Base-by-base conservation (phyloP, 2,113 vertebrate species). In the Passer domesticus region DNA sequence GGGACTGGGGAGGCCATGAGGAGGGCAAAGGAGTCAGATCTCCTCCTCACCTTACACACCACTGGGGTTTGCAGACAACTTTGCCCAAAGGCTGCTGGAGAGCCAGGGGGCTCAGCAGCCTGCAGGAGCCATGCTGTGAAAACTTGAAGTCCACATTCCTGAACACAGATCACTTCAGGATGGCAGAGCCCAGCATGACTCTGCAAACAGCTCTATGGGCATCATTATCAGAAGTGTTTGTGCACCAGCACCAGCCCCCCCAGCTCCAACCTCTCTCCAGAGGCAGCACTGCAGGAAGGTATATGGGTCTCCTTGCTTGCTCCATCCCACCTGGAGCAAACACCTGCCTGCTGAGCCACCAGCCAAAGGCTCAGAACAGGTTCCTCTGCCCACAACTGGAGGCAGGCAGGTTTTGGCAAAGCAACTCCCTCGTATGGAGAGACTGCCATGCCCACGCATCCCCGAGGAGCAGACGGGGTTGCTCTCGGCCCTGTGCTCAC, bases 381-480 rank as follows among this genome's bases (percentile, higher is more conserved):
- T 33, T 84, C 30, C 16, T 69, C 56, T 52, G 15, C 75, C 66
- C 72, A 25, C 28, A 63, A 56, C 41, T 1, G 3, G 23, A 80
- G 49, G 39, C 67, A 43, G 49, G 66, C 53, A 92, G 47, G 39
- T 35, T 83, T 83, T 46, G 49, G 77, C 33, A 70, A 69, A 60
- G n/a, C 66, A 75, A 1, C 28, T 53, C 47, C 13, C 13, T 60
- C 3, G 5, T 31, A 37, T 1, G 7, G 23, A 66, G n/a, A 44
- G 43, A 22, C 16, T n/a, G 68, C 49, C 0, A 0, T 46, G 59
- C 41, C 49, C 81, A 77, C 7, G 0, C 0, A 0, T 33, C 63
- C 50, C 30, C 1, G n/a, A 46, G 76, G 43, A 68, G 28, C 5
- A 7, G 46, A 37, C 0, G 0, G 62, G 22, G 39, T 5, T 80